Conservation (phyloP, 2,797 vertebrate genomes). For the Erethizon dorsatum region DNA sequence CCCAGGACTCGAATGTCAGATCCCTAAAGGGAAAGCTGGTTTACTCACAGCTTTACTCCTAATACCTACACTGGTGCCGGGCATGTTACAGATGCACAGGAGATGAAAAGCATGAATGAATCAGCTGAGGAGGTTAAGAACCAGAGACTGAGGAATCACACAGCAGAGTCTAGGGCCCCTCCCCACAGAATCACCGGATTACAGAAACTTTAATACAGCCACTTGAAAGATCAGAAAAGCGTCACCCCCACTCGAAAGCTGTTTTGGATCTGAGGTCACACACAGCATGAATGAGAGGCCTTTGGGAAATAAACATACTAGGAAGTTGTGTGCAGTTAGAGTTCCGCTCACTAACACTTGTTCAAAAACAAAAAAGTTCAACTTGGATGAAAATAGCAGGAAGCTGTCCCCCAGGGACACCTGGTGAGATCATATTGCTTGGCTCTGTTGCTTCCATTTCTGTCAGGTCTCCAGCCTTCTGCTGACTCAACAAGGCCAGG, state of each 20-base stretch:
- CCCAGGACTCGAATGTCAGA: background rate
- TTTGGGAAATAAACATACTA: slow-evolving; percentile 87
- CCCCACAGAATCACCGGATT: background rate
- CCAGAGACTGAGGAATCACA: background rate
- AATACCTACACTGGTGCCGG: background rate
- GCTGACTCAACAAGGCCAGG: slow-evolving; percentile 54
- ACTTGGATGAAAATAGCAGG: slow-evolving; percentile 83
- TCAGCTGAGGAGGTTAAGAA: background rate
- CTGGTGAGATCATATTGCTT: slow-evolving; percentile 84
- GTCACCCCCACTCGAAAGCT: background rate
- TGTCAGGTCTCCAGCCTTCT: slow-evolving; percentile 62
- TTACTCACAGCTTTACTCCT: background rate
- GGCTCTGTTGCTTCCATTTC: slow-evolving; percentile 72
- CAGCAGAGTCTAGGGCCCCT: background rate
- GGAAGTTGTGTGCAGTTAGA: slow-evolving; percentile 83
- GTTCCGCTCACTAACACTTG: slow-evolving; percentile 86
- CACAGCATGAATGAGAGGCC: slow-evolving; percentile 80
- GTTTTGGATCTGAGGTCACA: slow-evolving; percentile 46
- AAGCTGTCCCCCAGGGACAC: slow-evolving; percentile 78
- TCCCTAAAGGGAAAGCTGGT: background rate
- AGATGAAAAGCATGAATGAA: background rate
- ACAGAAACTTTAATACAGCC: background rate
- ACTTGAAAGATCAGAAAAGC: slow-evolving; percentile 47
- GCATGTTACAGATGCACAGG: background rate
- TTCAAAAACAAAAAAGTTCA: slow-evolving; percentile 82